These are phyloP conservation scores for Folsomia candida DNA, from an alignment of 2,888 invertebrate species.

Conservation along the genomic window DNA sequence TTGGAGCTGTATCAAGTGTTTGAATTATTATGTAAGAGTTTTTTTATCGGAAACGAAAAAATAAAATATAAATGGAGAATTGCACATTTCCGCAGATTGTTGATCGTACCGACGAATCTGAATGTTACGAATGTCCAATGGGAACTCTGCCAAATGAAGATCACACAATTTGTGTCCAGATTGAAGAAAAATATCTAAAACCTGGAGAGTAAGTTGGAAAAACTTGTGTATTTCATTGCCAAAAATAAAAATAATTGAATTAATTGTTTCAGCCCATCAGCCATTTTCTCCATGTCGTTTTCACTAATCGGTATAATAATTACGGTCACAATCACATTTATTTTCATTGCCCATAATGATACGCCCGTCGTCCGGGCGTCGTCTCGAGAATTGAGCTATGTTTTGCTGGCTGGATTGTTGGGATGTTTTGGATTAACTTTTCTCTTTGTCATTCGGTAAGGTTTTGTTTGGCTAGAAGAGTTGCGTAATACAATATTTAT, in stretches of 20 bases:
- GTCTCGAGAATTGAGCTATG: conserved; percentile 84
- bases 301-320: conserved; percentile 80
- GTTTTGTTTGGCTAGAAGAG: background rate
- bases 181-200: conserved; percentile 77
- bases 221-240: background rate
- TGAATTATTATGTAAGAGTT: conserved; percentile 72
- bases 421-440: conserved; percentile 92
- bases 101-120: conserved; percentile 74
- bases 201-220: conserved; percentile 54
- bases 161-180: conserved; percentile 70
- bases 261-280: conserved; percentile 70
- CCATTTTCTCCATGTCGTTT: conserved; percentile 88
- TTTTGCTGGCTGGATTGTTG: conserved; percentile 82
- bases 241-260: background rate
- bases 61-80: background rate
- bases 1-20: conserved; percentile 90
- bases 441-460: conserved; percentile 69
- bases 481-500: too few species aligned
- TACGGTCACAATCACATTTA: conserved; percentile 70
- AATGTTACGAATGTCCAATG: conserved; percentile 73
- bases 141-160: conserved; percentile 78
- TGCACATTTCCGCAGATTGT: conserved; percentile 66
- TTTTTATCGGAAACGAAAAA: background rate
- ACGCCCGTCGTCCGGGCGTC: conserved; percentile 97
- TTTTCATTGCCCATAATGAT: conserved; percentile 81